Evolutionary conservation across 2,113 vertebrate genomes (phyloP).

Genomic region (Amia ocellicauda): DNA sequence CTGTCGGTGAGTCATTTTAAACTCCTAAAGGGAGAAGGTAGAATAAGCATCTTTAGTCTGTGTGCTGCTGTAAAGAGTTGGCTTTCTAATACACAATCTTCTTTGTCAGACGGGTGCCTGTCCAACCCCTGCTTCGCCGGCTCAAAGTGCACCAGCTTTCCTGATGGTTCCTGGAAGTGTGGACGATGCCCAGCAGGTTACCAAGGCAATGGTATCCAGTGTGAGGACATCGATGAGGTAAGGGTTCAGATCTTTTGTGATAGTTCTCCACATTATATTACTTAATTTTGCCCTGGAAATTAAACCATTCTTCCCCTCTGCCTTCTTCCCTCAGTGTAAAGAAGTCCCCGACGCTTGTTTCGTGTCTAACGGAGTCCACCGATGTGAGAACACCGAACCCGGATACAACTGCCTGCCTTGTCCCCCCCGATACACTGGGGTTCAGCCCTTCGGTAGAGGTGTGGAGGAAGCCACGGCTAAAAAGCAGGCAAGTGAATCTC

Average conservation of each 20-base stretch:
- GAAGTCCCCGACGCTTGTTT: slow-evolving; percentile 88
- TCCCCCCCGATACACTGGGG: slow-evolving; percentile 83
- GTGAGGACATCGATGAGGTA: slow-evolving; percentile 92
- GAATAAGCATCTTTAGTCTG: too few relatives aligned
- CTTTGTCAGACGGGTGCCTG: slow-evolving; percentile 84
- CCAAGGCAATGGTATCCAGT: slow-evolving; percentile 82
- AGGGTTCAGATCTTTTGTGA: slow-evolving; percentile 9
- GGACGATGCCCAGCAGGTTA: slow-evolving; percentile 87
- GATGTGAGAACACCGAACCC: slow-evolving; percentile 89
- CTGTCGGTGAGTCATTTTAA: slow-evolving; percentile 60
- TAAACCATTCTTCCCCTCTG: slow-evolving; percentile 9
- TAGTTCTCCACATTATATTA: too few relatives aligned
- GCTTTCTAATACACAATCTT: too few relatives aligned
- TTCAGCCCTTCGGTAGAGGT: slow-evolving; percentile 85
- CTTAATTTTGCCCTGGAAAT: background rate
- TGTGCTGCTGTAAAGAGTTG: too few relatives aligned
- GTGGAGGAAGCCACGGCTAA: slow-evolving; percentile 81
- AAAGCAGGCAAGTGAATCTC: slow-evolving; percentile 78
- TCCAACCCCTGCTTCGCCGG: slow-evolving; percentile 93
- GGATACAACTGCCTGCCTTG: slow-evolving; percentile 95
- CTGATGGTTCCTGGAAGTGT: slow-evolving; percentile 90
- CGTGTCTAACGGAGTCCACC: slow-evolving; percentile 77
- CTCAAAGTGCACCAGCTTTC: slow-evolving; percentile 80
- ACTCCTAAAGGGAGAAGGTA: background rate
- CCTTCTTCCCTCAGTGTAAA: slow-evolving; percentile 68